Conservation (phyloP, 2,797 vertebrate genomes). For the Dendrocincla fuliginosa region DNA sequence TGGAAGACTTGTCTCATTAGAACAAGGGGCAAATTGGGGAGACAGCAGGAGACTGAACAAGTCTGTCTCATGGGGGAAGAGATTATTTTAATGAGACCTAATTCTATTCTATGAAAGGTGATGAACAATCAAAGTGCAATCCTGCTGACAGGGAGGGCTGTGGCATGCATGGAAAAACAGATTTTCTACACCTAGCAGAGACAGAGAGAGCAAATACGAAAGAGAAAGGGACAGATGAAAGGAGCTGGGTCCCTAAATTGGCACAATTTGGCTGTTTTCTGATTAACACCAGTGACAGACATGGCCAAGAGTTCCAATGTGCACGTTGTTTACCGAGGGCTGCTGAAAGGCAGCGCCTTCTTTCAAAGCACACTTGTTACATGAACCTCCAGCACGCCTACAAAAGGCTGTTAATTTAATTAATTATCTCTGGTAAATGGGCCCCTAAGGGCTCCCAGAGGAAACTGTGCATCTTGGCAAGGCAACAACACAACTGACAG, state of each 20-base stretch:
- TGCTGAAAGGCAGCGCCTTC: background rate
- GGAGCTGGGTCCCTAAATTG: background rate
- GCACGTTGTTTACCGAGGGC: background rate
- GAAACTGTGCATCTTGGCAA: conserved; percentile 31
- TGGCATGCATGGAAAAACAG: background rate
- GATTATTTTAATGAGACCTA: conserved; percentile 3
- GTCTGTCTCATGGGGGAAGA: background rate
- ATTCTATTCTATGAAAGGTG: background rate
- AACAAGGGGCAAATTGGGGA: background rate
- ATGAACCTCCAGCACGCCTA: conserved; percentile 18
- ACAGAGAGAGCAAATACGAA: background rate
- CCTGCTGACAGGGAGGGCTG: background rate
- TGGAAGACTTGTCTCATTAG: background rate
- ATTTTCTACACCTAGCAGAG: background rate
- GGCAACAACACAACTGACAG: conserved; percentile 39
- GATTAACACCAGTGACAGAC: background rate
- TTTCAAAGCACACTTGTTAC: conserved; percentile 28
- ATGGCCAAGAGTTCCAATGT: background rate
- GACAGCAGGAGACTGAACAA: background rate
- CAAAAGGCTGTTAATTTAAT: conserved; percentile 67
- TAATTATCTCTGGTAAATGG: conserved; percentile 64
- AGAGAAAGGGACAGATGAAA: background rate
- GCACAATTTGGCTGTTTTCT: background rate
- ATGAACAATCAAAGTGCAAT: background rate
- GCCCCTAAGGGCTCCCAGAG: conserved; percentile 50